phyloP scores from a whole-genome alignment of 2,888 invertebrate species.

The Drosophila villosipedis region DNA sequence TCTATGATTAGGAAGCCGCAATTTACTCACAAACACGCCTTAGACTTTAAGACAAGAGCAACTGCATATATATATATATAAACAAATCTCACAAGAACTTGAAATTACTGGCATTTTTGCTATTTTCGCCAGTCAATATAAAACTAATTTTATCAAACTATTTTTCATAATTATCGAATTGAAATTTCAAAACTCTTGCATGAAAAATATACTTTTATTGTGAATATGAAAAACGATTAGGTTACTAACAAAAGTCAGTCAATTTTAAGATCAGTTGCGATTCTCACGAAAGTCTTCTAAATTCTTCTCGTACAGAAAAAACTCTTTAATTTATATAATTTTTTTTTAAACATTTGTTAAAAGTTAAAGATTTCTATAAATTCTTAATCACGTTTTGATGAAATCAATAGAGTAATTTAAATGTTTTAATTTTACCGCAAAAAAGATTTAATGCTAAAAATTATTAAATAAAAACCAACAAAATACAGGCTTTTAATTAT shows the following conservation, averaged over 20 bases:
- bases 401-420: background rate
- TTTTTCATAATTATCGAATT: background rate
- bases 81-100: background rate
- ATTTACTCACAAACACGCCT: slow-evolving; percentile 23
- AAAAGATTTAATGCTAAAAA: background rate
- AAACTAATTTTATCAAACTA: background rate
- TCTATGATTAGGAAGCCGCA: slow-evolving; percentile 22
- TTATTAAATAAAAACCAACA: background rate
- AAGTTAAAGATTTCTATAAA: background rate
- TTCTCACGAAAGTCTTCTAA: background rate
- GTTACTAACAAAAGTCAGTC: background rate
- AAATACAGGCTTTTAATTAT: background rate
- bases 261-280: background rate
- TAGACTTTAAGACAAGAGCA: slow-evolving; percentile 23
- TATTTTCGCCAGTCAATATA: background rate
- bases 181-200: background rate
- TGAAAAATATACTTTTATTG: background rate
- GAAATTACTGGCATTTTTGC: rapidly evolving
- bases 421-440: background rate
- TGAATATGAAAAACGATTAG: background rate
- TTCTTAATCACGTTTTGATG: background rate
- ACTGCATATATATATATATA: background rate
- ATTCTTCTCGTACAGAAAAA: background rate
- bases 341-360: background rate
- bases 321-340: no score